Base-by-base conservation (phyloP, 2,113 vertebrate genomes). In the Callipepla californica region DNA sequence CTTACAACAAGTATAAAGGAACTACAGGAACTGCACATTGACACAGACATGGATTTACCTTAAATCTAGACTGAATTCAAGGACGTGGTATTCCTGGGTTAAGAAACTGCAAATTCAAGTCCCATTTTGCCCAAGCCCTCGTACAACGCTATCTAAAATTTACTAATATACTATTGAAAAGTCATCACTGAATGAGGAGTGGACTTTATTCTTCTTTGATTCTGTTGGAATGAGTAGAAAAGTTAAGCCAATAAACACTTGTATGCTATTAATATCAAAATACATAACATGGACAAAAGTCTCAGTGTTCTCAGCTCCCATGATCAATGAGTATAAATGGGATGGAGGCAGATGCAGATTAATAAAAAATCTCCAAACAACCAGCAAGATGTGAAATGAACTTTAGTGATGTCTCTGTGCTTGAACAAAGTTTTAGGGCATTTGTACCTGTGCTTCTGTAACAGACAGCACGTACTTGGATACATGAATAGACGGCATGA, bases 401-500 rank as follows among this genome's bases (percentile, higher is more conserved):
- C 12, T 22, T 26, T 20, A 48, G 69, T 23, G 20, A 3, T 14
- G 18, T 23, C 53, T 44, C 55, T 62, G 20, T 26, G n/a, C 57
- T 67, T 53, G 16, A 59, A 16, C 36, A 62, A 65, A 32, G 19
- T 28, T 94, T 84, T 51, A 32, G 22, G 66, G 17, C 18, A 36
- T 32, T 14, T 21, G 4, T 30, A 9, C 17, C 30, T 30, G 50
- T 58, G 14, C 7, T 34, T 25, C 25, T 55, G 5, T 45, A 40
- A 20, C 17, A 51, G 17, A 9, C 18, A 51, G 58, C 34, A 53
- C 8, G 16, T 20, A 0, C 28, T 20, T 2, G 53, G 61, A 32
- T 0, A 9, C 0, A 1, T 1, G 20, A 15, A 7, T 10, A 42
- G 61, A 7, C n/a, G n/a, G 45, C n/a, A 51, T 32, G 6, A 82